Base-by-base conservation (phyloP, 2,113 vertebrate genomes). In the Halcyon malimbica region DNA sequence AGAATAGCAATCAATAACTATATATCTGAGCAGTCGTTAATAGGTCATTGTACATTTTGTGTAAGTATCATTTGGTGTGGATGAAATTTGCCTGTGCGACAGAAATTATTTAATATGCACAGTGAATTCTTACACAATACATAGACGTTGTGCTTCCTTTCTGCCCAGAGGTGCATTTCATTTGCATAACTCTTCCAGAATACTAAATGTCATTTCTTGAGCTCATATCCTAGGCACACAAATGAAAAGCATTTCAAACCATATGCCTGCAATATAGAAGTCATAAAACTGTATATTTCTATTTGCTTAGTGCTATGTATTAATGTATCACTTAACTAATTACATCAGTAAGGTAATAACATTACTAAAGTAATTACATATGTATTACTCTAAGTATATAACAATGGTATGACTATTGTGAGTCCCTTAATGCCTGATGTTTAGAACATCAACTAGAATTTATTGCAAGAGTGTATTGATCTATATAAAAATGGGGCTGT, bases 71-170 rank as follows among this genome's bases (percentile, higher is more conserved):
- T 59, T 46, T 48, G n/a, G 2, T 59, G 18, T 20, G 37, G 29
- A 33, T 44, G 7, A 35, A 90, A 70, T 28, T 48, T 59, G 24
- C 3, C 8, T 3, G 26, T 28, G 4, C 79, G 31, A 1, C 29
- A 71, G 28, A 13, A 41, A 3, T 81, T 73, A 59, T 54, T 68
- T 87, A 60, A 50, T 21, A 69, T 21, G 6, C 23, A 35, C 8
- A 44, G 1, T 56, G 6, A 8, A 4, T 60, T 68, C n/a, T 37
- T 46, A 25, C 42, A 42, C 20, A 20, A 19, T 33, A 33, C 20
- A 59, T 1, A 53, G 20, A 17, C 2, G 0, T 0, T 0, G 0
- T 29, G 29, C 20, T 60, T 35, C 15, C 39, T 83, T 8, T 60
- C 21, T 69, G 14, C 16, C 51, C 54, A 60, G 74, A 56, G 6